phyloP scores from a whole-genome alignment of 1,140 invertebrate genomes.

The Drosophila hydei region DNA sequence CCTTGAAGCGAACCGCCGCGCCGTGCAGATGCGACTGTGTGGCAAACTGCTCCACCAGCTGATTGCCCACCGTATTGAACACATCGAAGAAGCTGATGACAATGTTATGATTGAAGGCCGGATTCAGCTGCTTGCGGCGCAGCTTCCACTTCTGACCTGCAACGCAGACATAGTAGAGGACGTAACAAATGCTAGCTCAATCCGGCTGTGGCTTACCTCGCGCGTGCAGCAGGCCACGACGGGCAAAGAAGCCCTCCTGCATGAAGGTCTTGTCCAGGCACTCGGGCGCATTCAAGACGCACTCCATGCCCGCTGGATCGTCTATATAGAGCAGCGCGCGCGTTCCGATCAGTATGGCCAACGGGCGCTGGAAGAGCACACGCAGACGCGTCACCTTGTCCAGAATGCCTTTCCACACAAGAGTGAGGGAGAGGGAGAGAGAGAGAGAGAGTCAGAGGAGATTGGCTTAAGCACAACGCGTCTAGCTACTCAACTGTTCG shows the following conservation, averaged over 20 bases:
- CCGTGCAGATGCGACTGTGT: conserved; percentile 48
- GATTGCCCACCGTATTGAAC: conserved; percentile 74
- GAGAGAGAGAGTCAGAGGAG: not conserved
- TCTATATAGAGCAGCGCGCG: conserved; percentile 73
- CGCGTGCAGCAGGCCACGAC: conserved; percentile 69
- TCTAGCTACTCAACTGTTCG: conserved; percentile 68
- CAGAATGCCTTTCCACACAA: conserved; percentile 59
- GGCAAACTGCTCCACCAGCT: conserved; percentile 63
- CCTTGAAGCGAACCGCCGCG: conserved; percentile 54
- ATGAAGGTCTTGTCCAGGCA: conserved; percentile 77
- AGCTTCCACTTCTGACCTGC: conserved; percentile 74
- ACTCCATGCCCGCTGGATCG: conserved; percentile 74
- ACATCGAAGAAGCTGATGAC: conserved; percentile 74
- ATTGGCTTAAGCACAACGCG: not conserved
- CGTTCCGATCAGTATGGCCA: conserved; percentile 69
- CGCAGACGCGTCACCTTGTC: conserved; percentile 64
- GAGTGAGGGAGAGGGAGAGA: no score
- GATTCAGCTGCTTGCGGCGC: conserved; percentile 76
- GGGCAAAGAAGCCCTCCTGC: conserved; percentile 78
- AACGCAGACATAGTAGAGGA: not conserved
- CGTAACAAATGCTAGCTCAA: not conserved
- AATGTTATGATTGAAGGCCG: conserved; percentile 75
- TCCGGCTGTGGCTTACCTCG: conserved; percentile 35
- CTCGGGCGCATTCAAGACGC: conserved; percentile 71
- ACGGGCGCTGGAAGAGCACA: conserved; percentile 54